These are phyloP conservation scores for Peribatodes rhomboidaria DNA, from an alignment of 2,888 invertebrate species.

Conservation along the genomic window DNA sequence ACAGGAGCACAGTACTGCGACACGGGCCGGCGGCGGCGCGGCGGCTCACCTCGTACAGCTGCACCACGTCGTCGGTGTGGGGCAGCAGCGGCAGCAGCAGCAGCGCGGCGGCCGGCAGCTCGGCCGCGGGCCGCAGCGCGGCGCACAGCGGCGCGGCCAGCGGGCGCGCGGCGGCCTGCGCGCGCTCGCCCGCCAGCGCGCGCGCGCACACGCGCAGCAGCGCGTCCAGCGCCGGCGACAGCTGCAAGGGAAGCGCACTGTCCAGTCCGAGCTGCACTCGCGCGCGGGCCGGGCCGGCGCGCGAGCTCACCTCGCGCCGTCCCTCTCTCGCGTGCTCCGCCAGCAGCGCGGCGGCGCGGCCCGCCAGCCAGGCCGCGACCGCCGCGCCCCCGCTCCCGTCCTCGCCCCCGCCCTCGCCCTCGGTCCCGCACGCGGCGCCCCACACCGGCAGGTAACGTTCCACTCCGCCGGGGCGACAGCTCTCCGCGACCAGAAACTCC, in stretches of 20 bases:
- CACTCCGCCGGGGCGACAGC: constrained; percentile 22
- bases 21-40: too few relatives aligned
- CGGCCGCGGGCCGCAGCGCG: constrained; percentile 7
- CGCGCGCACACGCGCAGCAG: constrained; percentile 8
- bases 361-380: background rate
- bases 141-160: constrained; percentile 13
- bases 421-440: constrained; percentile 13
- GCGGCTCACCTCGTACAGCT: constrained; percentile 4
- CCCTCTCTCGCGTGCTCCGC: background rate
- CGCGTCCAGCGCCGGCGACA: background rate
- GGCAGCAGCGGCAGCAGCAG: constrained; percentile 26
- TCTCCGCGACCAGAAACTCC: constrained; percentile 33
- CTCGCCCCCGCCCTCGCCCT: too few relatives aligned
- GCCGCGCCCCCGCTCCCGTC: background rate
- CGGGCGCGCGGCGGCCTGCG: background rate
- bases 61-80: background rate
- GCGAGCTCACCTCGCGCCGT: constrained; percentile 1
- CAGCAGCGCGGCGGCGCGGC: background rate
- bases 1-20: background rate
- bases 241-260: background rate
- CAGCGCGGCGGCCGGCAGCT: constrained; percentile 18
- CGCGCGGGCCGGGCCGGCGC: background rate
- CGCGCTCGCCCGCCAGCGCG: background rate
- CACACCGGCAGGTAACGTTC: constrained; percentile 35
- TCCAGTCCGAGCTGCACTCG: background rate